Percentiles rank a stretch among this genome's conserved stretches.
Conservation (phyloP, 2,888 invertebrate genomes). For the Rhaphigaster nebulosa region DNA sequence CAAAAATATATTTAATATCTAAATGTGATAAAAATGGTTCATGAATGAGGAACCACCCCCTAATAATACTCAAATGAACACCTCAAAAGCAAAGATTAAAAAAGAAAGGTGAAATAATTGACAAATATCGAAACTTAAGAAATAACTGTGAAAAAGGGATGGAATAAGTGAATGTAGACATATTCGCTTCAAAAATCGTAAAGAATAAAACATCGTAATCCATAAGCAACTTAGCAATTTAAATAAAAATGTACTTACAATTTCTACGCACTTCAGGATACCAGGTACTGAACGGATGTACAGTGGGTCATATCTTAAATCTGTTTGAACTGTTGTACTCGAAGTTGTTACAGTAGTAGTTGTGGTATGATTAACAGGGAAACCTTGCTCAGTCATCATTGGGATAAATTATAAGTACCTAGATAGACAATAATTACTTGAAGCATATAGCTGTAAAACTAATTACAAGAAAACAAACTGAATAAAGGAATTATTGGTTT, state of each 20-base stretch:
- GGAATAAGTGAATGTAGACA: too few relatives aligned
- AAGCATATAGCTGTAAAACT: neutral
- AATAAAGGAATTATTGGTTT: neutral
- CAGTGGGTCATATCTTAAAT: slow-evolving; percentile 79
- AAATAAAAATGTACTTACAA: slow-evolving; percentile 74
- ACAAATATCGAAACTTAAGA: too few relatives aligned
- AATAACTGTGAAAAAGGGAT: too few relatives aligned
- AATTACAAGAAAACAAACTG: neutral
- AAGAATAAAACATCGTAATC: neutral
- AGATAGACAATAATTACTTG: neutral
- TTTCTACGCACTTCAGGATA: slow-evolving; percentile 80
- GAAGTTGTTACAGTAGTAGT: slow-evolving; percentile 75
- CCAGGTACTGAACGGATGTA: slow-evolving; percentile 83
- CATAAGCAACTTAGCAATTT: neutral
- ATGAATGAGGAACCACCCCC: neutral
- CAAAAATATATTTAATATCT: neutral
- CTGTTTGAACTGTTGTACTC: slow-evolving; percentile 76
- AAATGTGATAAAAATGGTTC: neutral
- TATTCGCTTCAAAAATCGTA: too few relatives aligned
- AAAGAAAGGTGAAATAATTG: neutral
- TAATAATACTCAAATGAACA: neutral
- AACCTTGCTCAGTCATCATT: slow-evolving; percentile 73
- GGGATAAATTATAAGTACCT: slow-evolving; percentile 28
- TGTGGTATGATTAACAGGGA: slow-evolving; percentile 82
- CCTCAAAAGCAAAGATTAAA: neutral